Evolutionary conservation across 2,113 vertebrate species (phyloP).

Genomic region (Saguinus imperator): DNA sequence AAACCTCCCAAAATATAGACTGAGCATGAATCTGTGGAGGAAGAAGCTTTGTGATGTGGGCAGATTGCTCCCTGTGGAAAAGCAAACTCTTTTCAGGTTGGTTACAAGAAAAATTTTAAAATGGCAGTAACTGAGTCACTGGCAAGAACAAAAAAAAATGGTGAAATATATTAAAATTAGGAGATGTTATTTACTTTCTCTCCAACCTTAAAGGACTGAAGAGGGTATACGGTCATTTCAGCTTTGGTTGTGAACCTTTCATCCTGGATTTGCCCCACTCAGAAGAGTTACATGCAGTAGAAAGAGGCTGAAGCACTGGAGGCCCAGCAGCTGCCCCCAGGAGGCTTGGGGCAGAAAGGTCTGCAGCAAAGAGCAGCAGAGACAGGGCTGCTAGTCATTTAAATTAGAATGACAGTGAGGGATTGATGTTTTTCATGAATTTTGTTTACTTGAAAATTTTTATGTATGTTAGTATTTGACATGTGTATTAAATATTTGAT

Average conservation of each 20-base stretch:
- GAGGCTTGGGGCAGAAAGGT: background rate
- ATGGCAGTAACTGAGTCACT: background rate
- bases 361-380: background rate
- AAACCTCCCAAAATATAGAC: background rate
- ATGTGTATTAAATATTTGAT: slow-evolving; percentile 11
- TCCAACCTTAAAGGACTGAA: background rate
- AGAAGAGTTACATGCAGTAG: background rate
- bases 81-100: background rate
- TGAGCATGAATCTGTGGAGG: background rate
- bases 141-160: background rate
- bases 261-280: background rate
- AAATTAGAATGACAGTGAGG: background rate
- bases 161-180: background rate
- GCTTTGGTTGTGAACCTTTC: background rate
- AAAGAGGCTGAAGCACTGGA: background rate
- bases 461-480: slow-evolving; percentile 33
- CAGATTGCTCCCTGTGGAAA: background rate
- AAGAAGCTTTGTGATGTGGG: background rate
- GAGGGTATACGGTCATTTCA: background rate
- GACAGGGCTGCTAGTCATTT: background rate
- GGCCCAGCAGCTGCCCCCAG: no score
- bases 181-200: background rate
- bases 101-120: background rate
- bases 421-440: background rate
- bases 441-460: background rate